Evolutionary conservation across 2,797 vertebrate species (phyloP).

Genomic region (Sebastes taczanowskii): DNA sequence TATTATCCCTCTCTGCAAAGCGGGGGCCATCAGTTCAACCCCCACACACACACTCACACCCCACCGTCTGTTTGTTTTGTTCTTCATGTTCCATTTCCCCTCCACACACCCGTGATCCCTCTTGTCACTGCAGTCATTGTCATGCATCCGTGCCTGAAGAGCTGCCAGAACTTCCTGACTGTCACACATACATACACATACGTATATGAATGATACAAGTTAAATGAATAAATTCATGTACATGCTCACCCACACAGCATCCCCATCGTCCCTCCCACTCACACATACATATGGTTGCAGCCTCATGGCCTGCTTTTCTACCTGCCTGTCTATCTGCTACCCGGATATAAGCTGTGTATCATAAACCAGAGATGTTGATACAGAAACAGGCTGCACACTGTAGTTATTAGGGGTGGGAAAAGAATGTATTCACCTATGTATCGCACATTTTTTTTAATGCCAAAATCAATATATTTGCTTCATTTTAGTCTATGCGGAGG

Average conservation of each 20-base stretch:
- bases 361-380: background rate
- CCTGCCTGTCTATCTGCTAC: conserved; percentile 22
- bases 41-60: background rate
- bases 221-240: conserved; percentile 48
- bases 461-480: too few relatives aligned
- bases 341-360: conserved; percentile 34
- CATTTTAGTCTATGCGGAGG: too few relatives aligned
- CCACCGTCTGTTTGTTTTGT: conserved; percentile 69
- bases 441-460: too few relatives aligned
- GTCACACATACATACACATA: conserved; percentile 5
- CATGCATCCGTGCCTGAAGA: conserved; percentile 62
- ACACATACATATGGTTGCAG: conserved; percentile 8
- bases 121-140: conserved; percentile 66
- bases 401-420: background rate
- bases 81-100: conserved; percentile 79
- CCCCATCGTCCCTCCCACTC: background rate
- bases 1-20: conserved; percentile 59
- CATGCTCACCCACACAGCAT: conserved; percentile 24
- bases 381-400: background rate
- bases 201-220: conserved; percentile 21
- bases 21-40: conserved; percentile 28
- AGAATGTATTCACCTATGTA: too few relatives aligned
- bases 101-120: conserved; percentile 59
- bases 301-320: conserved; percentile 44
- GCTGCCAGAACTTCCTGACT: conserved; percentile 47